Conservation (phyloP, 2,888 invertebrate species). For the Drosophila basisetae region DNA sequence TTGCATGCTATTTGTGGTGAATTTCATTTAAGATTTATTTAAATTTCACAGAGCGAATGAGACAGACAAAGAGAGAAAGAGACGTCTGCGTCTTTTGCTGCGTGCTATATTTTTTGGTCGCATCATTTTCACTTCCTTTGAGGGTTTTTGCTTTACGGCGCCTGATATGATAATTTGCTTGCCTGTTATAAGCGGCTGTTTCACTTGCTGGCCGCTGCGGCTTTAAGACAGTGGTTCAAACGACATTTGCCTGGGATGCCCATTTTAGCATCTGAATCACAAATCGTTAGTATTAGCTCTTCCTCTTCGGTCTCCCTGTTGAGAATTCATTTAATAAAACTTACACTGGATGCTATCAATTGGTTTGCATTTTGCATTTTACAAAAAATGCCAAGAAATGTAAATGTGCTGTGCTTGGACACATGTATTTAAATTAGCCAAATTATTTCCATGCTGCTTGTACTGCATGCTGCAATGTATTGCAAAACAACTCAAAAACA, state of each 20-base stretch:
- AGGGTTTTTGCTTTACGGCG: conserved; percentile 51
- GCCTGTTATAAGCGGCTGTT: conserved; percentile 32
- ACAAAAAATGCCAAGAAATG: neutral
- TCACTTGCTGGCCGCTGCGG: neutral
- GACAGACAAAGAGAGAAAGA: neutral
- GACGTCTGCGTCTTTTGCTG: conserved; percentile 13
- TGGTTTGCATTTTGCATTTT: neutral
- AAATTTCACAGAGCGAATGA: conserved; percentile 46
- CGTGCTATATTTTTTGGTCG: conserved; percentile 41
- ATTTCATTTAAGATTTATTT: conserved; percentile 76
- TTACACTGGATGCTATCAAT: neutral
- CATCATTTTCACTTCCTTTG: conserved; percentile 58
- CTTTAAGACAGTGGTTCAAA: conserved; percentile 1
- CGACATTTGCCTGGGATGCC: neutral
- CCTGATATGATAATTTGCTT: conserved; percentile 71
- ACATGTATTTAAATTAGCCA: conserved; percentile 3
- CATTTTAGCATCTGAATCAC: neutral
- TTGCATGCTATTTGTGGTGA: conserved; percentile 74
- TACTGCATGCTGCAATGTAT: neutral
- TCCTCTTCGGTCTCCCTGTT: too few species aligned
- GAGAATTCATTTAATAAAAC: neutral
- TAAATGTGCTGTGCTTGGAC: neutral
- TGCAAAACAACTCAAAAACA: neutral
- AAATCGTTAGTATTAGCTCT: neutral
- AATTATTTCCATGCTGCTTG: conserved; percentile 3